A percentile compares a stretch with the other conserved stretches of the same genome.
Conservation (phyloP, 2,797 vertebrate genomes). For the Huso huso region DNA sequence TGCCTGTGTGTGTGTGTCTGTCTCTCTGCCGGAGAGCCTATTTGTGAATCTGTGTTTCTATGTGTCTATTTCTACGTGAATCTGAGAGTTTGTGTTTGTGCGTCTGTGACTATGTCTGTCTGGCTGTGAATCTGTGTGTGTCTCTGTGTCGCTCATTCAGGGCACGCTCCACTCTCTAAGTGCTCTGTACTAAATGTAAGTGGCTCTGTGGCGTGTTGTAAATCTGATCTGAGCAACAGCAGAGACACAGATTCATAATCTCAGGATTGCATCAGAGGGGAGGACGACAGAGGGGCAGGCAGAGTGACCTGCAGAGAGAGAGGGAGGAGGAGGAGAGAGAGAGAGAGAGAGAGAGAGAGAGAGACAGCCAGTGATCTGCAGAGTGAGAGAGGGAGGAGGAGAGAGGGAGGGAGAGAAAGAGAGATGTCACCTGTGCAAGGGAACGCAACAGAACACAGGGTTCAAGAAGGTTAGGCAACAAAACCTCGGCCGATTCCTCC, state of each 20-base stretch:
- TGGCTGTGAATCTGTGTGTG: not conserved
- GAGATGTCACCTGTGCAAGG: not conserved
- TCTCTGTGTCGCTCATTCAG: constrained; percentile 18
- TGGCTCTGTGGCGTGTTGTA: not conserved
- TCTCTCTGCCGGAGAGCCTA: not conserved
- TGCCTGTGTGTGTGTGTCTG: constrained; percentile 15
- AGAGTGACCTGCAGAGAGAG: not conserved
- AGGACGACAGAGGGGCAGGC: not conserved
- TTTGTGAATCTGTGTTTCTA: not conserved
- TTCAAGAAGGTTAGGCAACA: no score
- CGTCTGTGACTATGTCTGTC: not conserved
- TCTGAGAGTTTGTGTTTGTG: not conserved
- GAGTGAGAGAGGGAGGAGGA: not conserved
- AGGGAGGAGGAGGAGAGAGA: not conserved
- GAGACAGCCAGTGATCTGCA: not conserved
- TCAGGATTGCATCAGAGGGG: not conserved
- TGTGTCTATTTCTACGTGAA: not conserved
- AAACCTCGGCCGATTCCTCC: no score
- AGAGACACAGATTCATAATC: not conserved
- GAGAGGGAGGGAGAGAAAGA: not conserved
- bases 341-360: not conserved
- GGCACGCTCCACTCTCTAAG: not conserved
- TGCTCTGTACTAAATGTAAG: not conserved
- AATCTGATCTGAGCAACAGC: not conserved
- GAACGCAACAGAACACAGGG: no score